Percentiles rank a stretch among this genome's conserved stretches.
phyloP scores from a whole-genome alignment of 2,888 invertebrate genomes.

The Xestia sexstrigata region DNA sequence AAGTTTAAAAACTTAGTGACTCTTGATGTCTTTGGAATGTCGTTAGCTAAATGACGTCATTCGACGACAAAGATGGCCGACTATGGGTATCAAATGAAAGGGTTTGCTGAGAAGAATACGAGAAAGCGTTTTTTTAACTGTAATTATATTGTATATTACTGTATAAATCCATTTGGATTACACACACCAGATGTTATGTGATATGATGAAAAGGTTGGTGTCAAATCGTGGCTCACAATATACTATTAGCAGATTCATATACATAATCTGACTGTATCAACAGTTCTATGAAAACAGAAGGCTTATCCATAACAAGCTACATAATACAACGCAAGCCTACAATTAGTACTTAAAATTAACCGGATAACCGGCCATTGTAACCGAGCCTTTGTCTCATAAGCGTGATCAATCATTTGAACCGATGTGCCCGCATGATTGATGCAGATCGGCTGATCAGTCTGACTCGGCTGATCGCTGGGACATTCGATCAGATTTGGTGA shows the following conservation, averaged over 20 bases:
- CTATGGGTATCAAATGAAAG: no score
- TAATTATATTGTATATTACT: no score
- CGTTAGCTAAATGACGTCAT: no score
- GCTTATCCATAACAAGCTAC: not conserved
- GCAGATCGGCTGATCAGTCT: conserved; percentile 15
- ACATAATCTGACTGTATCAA: not conserved
- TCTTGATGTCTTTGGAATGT: no score
- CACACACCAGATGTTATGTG: no score
- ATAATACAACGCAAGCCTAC: not conserved
- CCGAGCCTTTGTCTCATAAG: conserved; percentile 54
- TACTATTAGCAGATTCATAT: no score
- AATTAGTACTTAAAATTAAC: conserved; percentile 11
- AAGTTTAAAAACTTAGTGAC: no score
- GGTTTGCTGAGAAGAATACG: no score
- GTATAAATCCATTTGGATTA: no score
- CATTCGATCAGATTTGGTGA: conserved; percentile 19
- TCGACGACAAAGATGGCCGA: no score
- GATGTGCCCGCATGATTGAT: conserved; percentile 40
- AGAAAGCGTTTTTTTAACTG: no score
- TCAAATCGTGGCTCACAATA: not conserved
- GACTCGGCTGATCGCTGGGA: conserved; percentile 16
- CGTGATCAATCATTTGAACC: conserved; percentile 55
- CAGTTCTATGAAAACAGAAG: not conserved
- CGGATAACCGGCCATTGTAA: conserved; percentile 24
- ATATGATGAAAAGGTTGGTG: not conserved